Evolutionary conservation across 2,797 vertebrate genomes (phyloP).

Genomic region (Hippoglossus hippoglossus): DNA sequence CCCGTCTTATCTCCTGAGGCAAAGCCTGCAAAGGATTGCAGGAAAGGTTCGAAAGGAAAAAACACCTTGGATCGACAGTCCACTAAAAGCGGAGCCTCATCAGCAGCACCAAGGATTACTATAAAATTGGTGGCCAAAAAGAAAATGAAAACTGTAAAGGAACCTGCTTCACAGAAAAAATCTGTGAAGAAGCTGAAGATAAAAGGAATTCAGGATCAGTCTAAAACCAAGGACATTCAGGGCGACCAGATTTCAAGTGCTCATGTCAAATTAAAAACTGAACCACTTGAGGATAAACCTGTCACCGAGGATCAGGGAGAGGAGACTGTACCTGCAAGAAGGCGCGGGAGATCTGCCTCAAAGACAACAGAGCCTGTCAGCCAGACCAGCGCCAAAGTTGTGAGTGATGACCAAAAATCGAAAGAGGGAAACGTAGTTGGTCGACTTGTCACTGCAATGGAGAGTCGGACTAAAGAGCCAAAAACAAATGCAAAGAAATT

Average conservation of each 20-base stretch:
- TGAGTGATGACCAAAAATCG: slow-evolving; percentile 77
- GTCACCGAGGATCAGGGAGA: slow-evolving; percentile 66
- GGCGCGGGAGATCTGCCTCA: slow-evolving; percentile 82
- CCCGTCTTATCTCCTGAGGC: slow-evolving; percentile 65
- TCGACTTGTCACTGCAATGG: slow-evolving; percentile 54
- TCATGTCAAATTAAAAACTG: slow-evolving; percentile 89
- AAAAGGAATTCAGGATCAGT: slow-evolving; percentile 85
- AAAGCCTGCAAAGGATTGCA: slow-evolving; percentile 74
- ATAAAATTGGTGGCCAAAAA: slow-evolving; percentile 87
- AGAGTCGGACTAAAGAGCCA: slow-evolving; percentile 56
- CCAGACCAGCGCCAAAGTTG: slow-evolving; percentile 69
- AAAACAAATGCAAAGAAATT: slow-evolving; percentile 68
- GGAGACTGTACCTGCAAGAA: slow-evolving; percentile 63
- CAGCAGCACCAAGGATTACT: slow-evolving; percentile 83
- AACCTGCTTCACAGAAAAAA: slow-evolving; percentile 64
- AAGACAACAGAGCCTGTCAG: slow-evolving; percentile 63
- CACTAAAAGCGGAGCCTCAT: slow-evolving; percentile 69
- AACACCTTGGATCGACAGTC: slow-evolving; percentile 71
- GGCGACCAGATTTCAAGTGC: slow-evolving; percentile 84
- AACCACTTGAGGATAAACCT: slow-evolving; percentile 61
- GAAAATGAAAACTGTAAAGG: slow-evolving; percentile 80
- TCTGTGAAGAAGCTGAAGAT: slow-evolving; percentile 81
- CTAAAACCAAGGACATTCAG: slow-evolving; percentile 85
- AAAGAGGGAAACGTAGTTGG: slow-evolving; percentile 63
- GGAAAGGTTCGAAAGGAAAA: slow-evolving; percentile 77